Conservation (phyloP, 2,797 vertebrate genomes). For the Dryobates pubescens region DNA sequence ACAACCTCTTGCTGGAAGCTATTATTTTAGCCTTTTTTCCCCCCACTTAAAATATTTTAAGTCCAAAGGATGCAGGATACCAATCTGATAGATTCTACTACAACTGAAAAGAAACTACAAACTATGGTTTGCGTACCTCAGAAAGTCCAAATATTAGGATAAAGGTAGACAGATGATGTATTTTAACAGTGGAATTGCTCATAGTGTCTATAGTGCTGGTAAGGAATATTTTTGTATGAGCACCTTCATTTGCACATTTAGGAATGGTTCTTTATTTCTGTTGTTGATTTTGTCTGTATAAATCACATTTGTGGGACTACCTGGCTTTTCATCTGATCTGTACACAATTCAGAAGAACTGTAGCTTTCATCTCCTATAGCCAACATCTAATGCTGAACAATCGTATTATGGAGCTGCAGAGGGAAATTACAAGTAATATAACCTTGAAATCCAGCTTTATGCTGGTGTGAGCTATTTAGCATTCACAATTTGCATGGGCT, state of each 20-base stretch:
- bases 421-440: background rate
- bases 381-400: background rate
- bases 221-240: background rate
- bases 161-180: background rate
- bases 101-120: background rate
- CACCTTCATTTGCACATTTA: background rate
- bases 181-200: background rate
- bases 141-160: background rate
- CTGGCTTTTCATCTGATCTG: conserved; percentile 7
- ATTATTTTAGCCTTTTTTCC: background rate
- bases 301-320: background rate
- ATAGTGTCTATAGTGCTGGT: background rate
- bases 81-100: background rate
- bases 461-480: background rate
- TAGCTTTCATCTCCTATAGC: conserved; percentile 11
- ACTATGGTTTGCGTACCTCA: background rate
- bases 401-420: background rate
- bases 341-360: background rate
- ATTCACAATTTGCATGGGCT: background rate
- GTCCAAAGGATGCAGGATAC: background rate
- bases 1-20: background rate
- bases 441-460: background rate
- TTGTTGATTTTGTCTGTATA: background rate
- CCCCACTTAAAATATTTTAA: background rate
- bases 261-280: background rate